Conservation (phyloP, 2,797 vertebrate genomes). For the Acrocephalus scirpaceus region DNA sequence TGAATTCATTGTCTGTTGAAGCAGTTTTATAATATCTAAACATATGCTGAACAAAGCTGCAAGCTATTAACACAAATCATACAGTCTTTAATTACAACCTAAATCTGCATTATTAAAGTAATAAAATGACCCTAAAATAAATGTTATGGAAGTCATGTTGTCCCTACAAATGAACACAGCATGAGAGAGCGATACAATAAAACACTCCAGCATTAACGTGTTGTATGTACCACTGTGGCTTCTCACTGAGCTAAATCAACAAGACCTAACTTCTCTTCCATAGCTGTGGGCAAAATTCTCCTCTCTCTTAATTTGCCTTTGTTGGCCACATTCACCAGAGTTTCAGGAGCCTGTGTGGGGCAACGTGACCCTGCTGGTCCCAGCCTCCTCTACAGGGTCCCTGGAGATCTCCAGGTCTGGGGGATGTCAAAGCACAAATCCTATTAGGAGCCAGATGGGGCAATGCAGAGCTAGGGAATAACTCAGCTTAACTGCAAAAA, state of each 20-base stretch:
- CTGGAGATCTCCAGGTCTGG: not conserved
- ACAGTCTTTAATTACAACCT: slow-evolving; percentile 58
- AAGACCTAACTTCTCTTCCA: not conserved
- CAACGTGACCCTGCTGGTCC: rapidly evolving
- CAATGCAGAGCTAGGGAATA: not conserved
- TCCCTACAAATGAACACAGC: slow-evolving; percentile 55
- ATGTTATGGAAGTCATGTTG: slow-evolving; percentile 54
- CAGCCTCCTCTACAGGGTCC: not conserved
- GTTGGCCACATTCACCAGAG: not conserved
- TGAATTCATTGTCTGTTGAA: slow-evolving; percentile 61
- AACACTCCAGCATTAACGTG: slow-evolving; percentile 17
- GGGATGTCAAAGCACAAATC: not conserved
- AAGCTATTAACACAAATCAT: slow-evolving; percentile 55
- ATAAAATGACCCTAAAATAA: slow-evolving; percentile 69
- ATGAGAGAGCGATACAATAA: slow-evolving; percentile 14
- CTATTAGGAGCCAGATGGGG: not conserved
- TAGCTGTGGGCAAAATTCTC: slow-evolving; percentile 4
- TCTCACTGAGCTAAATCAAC: slow-evolving; percentile 38
- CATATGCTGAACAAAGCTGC: slow-evolving; percentile 38
- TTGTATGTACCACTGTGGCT: not conserved
- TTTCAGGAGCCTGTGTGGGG: not conserved
- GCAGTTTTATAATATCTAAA: slow-evolving; percentile 46
- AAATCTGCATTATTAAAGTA: slow-evolving; percentile 52
- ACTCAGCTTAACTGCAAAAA: not conserved
- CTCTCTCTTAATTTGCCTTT: not conserved